These are phyloP conservation scores for Kryphioiulus occultus DNA, from an alignment of 2,888 invertebrate genomes.

Conservation along the genomic window DNA sequence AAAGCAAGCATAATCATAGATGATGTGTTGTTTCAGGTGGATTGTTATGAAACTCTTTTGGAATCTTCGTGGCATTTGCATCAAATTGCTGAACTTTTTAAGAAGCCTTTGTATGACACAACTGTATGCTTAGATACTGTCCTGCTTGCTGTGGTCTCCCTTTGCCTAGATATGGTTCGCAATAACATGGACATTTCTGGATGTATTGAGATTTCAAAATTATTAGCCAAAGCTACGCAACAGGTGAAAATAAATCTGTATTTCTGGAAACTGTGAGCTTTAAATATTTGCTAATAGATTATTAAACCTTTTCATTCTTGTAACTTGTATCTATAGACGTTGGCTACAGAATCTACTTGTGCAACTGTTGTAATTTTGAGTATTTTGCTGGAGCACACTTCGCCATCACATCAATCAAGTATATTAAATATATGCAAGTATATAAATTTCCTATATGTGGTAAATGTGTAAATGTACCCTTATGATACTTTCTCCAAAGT, in stretches of 20 bases:
- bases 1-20: background rate
- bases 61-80: background rate
- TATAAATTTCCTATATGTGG: too few species aligned
- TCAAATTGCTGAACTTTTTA: background rate
- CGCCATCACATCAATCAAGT: background rate
- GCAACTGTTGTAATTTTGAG: constrained; percentile 4
- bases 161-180: background rate
- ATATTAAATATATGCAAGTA: background rate
- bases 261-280: background rate
- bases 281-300: background rate
- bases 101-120: background rate
- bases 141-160: background rate
- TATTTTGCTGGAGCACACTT: background rate
- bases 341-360: background rate
- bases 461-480: too few species aligned
- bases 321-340: too few species aligned
- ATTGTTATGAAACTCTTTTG: background rate
- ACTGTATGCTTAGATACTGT: background rate
- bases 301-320: background rate
- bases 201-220: background rate
- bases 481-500: too few species aligned
- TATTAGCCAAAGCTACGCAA: background rate
- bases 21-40: background rate
- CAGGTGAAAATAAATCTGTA: background rate
- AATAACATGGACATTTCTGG: constrained; percentile 10